phyloP scores from a whole-genome alignment of 2,113 vertebrate genomes.

The Rousettus leschenaultii region DNA sequence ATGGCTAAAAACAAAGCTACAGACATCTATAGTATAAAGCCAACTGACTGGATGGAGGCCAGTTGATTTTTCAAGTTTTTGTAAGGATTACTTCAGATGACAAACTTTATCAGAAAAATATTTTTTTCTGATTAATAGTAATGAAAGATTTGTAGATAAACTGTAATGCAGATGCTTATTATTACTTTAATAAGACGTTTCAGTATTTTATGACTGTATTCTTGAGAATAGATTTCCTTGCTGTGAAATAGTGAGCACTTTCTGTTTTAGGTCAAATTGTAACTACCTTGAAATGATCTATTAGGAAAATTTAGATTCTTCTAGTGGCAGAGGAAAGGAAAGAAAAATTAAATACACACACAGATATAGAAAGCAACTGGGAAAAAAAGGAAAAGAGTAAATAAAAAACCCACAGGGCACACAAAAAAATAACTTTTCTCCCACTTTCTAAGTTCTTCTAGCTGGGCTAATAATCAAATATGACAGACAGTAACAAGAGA shows the following conservation, averaged over 20 bases:
- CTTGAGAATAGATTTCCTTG: slow-evolving; percentile 13
- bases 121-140: background rate
- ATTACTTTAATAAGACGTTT: background rate
- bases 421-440: background rate
- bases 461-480: background rate
- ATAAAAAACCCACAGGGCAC: background rate
- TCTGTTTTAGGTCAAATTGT: slow-evolving; percentile 4
- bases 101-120: background rate
- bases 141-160: slow-evolving; percentile 40
- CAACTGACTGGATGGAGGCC: background rate
- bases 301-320: background rate
- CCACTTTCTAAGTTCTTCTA: background rate
- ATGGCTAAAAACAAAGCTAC: background rate
- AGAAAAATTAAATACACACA: background rate
- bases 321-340: background rate
- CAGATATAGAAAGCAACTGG: background rate
- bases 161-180: background rate
- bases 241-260: background rate
- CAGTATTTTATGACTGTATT: slow-evolving; percentile 11
- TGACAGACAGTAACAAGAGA: background rate
- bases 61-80: background rate
- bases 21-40: background rate
- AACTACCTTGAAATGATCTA: background rate
- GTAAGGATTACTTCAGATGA: slow-evolving; percentile 4
- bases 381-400: background rate